Percentiles rank a stretch among this genome's conserved stretches.
phyloP scores from a whole-genome alignment of 1,140 invertebrate species.

The Zaprionus lachaisei region DNA sequence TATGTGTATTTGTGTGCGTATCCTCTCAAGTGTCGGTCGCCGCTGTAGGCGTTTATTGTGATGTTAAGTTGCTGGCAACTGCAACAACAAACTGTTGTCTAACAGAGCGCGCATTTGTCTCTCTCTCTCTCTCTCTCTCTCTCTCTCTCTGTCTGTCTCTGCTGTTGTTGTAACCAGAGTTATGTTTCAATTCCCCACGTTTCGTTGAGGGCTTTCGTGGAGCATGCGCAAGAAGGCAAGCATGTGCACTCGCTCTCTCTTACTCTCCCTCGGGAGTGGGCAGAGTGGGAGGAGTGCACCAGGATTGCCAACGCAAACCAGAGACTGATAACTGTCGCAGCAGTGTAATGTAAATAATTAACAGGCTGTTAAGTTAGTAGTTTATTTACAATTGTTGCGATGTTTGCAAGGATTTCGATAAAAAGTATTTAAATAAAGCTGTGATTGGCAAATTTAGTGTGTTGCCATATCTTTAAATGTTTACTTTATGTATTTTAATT shows the following conservation, averaged over 20 bases:
- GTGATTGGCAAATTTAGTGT: too few species aligned
- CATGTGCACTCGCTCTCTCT: neutral
- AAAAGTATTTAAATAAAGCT: too few species aligned
- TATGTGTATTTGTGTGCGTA: neutral
- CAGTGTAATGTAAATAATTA: neutral
- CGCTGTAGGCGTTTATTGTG: conserved; percentile 70
- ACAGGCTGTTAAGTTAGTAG: neutral
- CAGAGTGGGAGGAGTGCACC: neutral
- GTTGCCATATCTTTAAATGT: too few species aligned
- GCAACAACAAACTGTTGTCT: conserved; percentile 68
- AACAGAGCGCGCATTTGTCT: conserved; percentile 43
- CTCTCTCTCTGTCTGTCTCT: conserved; percentile 17
- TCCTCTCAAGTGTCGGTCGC: conserved; percentile 65
- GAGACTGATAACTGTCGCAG: neutral
- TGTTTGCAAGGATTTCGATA: too few species aligned
- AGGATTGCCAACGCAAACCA: conserved; percentile 18
- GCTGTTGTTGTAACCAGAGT: conserved; percentile 39
- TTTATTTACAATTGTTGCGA: neutral
- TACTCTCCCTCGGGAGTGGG: neutral
- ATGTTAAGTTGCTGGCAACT: conserved; percentile 62
- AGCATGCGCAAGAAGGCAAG: conserved; percentile 25
- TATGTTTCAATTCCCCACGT: conserved; percentile 28
- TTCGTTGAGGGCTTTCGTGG: conserved; percentile 35
- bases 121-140: too few species aligned
- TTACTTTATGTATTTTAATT: neutral